A percentile compares a stretch with the other conserved stretches of the same genome.
Conservation (phyloP, 2,888 invertebrate genomes). For the Cosmia pyralina region DNA sequence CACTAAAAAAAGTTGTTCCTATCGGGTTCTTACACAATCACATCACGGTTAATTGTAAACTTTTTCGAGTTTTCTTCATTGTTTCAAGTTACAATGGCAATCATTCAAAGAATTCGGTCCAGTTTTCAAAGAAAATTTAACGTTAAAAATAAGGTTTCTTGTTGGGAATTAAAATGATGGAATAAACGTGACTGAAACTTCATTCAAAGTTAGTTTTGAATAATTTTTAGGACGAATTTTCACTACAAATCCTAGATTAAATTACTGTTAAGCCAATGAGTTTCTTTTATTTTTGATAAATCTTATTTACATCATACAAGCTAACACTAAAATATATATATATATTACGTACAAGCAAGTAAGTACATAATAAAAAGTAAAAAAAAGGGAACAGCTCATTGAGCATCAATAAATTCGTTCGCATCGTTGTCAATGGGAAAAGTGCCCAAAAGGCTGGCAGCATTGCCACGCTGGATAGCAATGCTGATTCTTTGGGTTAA, state of each 20-base stretch:
- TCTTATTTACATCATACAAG: too few species aligned
- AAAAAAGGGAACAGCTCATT: too few species aligned
- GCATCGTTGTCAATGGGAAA: too few species aligned
- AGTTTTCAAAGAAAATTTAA: constrained; percentile 24
- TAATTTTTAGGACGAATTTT: not conserved
- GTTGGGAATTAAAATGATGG: constrained; percentile 48
- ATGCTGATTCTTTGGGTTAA: too few species aligned
- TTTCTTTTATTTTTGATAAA: too few species aligned
- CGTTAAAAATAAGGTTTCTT: constrained; percentile 40
- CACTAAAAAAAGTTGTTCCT: constrained; percentile 46
- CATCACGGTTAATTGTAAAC: constrained; percentile 62
- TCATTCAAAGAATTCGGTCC: constrained; percentile 40
- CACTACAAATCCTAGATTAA: not conserved
- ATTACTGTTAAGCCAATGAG: not conserved
- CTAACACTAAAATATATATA: too few species aligned
- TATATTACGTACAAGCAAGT: too few species aligned
- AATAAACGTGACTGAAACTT: constrained; percentile 54
- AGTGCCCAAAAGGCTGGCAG: too few species aligned
- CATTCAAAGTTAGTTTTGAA: not conserved
- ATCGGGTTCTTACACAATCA: constrained; percentile 60
- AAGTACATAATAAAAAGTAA: too few species aligned
- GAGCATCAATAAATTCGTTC: too few species aligned
- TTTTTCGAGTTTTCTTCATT: constrained; percentile 54
- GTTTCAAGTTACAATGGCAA: constrained; percentile 56
- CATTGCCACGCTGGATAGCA: too few species aligned